These are phyloP conservation scores for Augochlorella aurata DNA, from an alignment of 2,888 invertebrate genomes.

Conservation along the genomic window DNA sequence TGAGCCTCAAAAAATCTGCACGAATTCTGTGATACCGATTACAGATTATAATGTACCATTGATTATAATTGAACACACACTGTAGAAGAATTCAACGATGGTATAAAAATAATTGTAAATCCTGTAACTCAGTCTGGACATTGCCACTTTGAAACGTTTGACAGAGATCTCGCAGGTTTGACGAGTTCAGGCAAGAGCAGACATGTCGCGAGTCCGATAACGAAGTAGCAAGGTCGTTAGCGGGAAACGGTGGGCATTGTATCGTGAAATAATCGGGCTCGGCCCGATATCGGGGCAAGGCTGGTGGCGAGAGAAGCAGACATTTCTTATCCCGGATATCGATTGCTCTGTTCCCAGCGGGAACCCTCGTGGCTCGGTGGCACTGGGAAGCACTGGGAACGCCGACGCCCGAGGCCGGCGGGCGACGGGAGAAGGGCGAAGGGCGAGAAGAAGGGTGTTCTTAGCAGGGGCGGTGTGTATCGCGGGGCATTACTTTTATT, in stretches of 20 bases:
- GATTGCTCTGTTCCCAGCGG: constrained; percentile 75
- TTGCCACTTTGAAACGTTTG: no score
- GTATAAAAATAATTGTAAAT: no score
- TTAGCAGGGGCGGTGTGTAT: constrained; percentile 73
- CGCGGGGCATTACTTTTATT: constrained; percentile 80
- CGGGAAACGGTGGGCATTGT: constrained; percentile 35
- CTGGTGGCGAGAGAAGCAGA: constrained; percentile 58
- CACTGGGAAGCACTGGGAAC: constrained; percentile 61
- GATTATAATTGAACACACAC: no score
- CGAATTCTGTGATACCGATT: no score
- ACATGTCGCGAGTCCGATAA: no score
- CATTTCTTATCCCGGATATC: constrained; percentile 79
- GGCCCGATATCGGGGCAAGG: constrained; percentile 44
- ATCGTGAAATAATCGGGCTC: constrained; percentile 57
- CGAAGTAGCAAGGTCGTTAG: not conserved
- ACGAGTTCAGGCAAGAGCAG: no score
- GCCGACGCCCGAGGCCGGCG: not conserved
- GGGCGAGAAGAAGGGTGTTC: constrained; percentile 69
- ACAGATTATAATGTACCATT: no score
- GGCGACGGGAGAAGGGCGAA: constrained; percentile 10
- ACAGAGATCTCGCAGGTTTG: no score
- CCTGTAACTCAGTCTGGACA: no score
- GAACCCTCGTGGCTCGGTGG: constrained; percentile 61
- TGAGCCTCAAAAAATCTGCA: no score
- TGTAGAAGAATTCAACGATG: no score